Percentiles rank a stretch among this genome's conserved stretches.
phyloP scores from a whole-genome alignment of 2,888 invertebrate species.

The Psococerastis gibbosa region DNA sequence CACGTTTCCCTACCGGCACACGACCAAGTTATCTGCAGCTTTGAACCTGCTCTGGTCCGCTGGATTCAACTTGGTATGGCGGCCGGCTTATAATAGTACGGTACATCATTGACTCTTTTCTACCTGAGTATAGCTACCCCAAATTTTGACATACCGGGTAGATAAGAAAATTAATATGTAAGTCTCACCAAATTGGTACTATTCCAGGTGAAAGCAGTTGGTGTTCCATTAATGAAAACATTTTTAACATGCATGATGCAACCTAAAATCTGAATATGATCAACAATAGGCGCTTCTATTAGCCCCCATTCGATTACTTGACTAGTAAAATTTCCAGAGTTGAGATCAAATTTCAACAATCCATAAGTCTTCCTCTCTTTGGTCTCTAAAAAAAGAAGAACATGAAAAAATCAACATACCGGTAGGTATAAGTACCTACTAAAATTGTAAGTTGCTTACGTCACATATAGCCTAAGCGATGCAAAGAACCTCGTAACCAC shows the following conservation, averaged over 20 bases:
- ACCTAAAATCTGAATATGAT: not conserved
- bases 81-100: too few relatives aligned
- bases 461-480: too few relatives aligned
- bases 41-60: too few relatives aligned
- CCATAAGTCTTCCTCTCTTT: not conserved
- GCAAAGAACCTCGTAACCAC: too few relatives aligned
- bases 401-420: not conserved
- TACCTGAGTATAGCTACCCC: too few relatives aligned
- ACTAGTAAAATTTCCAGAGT: not conserved
- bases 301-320: constrained; percentile 1
- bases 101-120: too few relatives aligned
- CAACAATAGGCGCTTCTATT: not conserved
- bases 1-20: too few relatives aligned
- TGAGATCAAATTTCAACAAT: not conserved
- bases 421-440: too few relatives aligned
- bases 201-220: not conserved
- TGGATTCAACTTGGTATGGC: too few relatives aligned
- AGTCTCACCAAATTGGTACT: constrained; percentile 2
- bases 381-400: not conserved
- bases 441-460: too few relatives aligned
- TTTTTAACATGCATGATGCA: not conserved
- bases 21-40: too few relatives aligned
- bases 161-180: not conserved
- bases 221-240: not conserved
- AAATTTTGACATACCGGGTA: too few relatives aligned